Base-by-base conservation (phyloP, 30 jellyfish, hydroid and myxozoan genomes). In the Morbakka virulenta region DNA sequence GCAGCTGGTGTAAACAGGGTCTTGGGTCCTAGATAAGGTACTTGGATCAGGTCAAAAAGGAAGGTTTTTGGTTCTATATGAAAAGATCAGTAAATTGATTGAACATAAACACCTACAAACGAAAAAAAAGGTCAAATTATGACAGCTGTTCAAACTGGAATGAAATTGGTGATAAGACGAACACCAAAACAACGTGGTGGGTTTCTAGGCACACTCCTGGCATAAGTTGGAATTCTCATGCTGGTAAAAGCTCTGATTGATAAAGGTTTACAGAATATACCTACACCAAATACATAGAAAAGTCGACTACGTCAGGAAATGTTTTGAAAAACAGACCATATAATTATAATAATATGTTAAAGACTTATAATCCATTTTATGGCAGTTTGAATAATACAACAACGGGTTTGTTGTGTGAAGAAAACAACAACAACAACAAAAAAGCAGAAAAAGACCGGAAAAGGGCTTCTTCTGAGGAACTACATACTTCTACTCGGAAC, bases 101-200 rank as follows among this genome's bases (percentile, higher is more conserved):
- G n/a, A n/a, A n/a, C n/a, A n/a, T n/a, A n/a, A n/a, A n/a, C n/a
- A n/a, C n/a, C n/a, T n/a, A n/a, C n/a, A n/a, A n/a, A n/a, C n/a
- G n/a, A n/a, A n/a, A n/a, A n/a, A n/a, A n/a, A n/a, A n/a, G n/a
- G n/a, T n/a, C n/a, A n/a, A n/a, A n/a, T n/a, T n/a, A n/a, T n/a
- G n/a, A n/a, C n/a, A n/a, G n/a, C n/a, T n/a, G n/a, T n/a, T 74
- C 86, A 74, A 74, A 52, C 86, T 27, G 86, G 86, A 28, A 77
- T 66, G 35, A 35, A 74, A n/a, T n/a, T n/a, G n/a, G n/a, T n/a
- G n/a, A n/a, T n/a, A 21, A 74, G 62, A 57, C 86, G 77, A 25
- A 52, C 86, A 28, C n/a, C n/a, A n/a, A n/a, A n/a, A n/a, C n/a
- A n/a, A n/a, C n/a, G n/a, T n/a, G n/a, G n/a, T n/a, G n/a, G n/a